Evolutionary conservation across 92 coral and sea anemone genomes (phyloP).

Genomic region (Actinostola sp.): DNA sequence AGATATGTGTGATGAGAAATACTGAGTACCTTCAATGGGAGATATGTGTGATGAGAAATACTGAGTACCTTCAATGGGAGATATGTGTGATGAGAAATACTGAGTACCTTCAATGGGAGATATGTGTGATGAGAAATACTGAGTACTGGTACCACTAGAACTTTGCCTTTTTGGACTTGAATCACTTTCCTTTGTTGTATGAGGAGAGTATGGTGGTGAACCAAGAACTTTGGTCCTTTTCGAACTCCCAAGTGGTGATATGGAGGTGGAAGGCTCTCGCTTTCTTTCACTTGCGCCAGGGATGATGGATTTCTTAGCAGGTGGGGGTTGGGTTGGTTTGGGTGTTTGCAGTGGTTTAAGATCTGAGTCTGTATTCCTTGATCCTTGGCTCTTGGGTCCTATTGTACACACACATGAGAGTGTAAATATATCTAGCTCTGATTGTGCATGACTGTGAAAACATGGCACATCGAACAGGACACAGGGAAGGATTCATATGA

Average conservation of each 20-base stretch:
- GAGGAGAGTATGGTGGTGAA: constrained; percentile 86
- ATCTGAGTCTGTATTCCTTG: constrained; percentile 80
- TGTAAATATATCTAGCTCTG: too few species aligned
- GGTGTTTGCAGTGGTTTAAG: constrained; percentile 88
- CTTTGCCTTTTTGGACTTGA: constrained; percentile 67
- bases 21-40: too few species aligned
- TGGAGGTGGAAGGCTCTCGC: constrained; percentile 79
- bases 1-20: too few species aligned
- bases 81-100: too few species aligned
- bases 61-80: too few species aligned
- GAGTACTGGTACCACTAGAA: constrained; percentile 57
- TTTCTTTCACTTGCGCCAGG: constrained; percentile 76
- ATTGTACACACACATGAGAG: neutral
- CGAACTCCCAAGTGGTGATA: constrained; percentile 65
- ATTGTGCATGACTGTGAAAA: too few species aligned
- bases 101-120: constrained; percentile 91
- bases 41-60: too few species aligned
- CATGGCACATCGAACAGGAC: too few species aligned
- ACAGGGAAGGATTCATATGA: too few species aligned
- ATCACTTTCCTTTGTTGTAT: constrained; percentile 70
- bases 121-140: constrained; percentile 54
- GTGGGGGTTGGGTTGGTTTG: constrained; percentile 68
- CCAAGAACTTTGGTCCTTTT: constrained; percentile 78
- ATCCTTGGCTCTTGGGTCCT: constrained; percentile 68
- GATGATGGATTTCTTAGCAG: constrained; percentile 69